phyloP scores from a whole-genome alignment of 2,888 invertebrate genomes.

The Ectropis crepuscularia region DNA sequence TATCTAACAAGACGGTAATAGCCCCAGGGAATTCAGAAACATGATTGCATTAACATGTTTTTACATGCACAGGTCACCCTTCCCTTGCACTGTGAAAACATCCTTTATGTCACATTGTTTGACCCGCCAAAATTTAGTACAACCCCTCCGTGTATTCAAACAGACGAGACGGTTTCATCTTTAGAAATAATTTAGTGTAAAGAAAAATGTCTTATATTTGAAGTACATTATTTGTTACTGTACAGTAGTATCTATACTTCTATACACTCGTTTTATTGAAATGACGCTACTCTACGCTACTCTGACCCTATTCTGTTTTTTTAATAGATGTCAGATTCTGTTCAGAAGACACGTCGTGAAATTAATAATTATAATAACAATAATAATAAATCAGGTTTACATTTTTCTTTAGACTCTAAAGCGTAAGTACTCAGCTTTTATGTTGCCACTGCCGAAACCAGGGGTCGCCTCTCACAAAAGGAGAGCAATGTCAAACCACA shows the following conservation, averaged over 20 bases:
- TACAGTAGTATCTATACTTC: background rate
- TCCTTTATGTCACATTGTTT: conserved; percentile 75
- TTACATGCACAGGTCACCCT: conserved; percentile 63
- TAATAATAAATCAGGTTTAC: too few relatives aligned
- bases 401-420: too few relatives aligned
- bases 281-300: too few relatives aligned
- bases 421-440: too few relatives aligned
- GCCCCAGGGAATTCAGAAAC: conserved; percentile 60
- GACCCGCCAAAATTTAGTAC: conserved; percentile 67
- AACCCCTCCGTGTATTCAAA: conserved; percentile 60
- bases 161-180: conserved; percentile 42
- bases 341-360: too few relatives aligned
- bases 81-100: conserved; percentile 67
- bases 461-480: too few relatives aligned
- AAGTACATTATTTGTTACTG: background rate
- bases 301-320: too few relatives aligned
- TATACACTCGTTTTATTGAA: background rate
- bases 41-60: conserved; percentile 70
- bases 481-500: too few relatives aligned
- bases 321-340: too few relatives aligned
- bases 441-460: too few relatives aligned
- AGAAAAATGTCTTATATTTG: background rate
- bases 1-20: conserved; percentile 52
- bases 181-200: conserved; percentile 27
- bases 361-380: too few relatives aligned